Base-by-base conservation (phyloP, 2,113 vertebrate genomes). In the Ammodytes marinus region DNA sequence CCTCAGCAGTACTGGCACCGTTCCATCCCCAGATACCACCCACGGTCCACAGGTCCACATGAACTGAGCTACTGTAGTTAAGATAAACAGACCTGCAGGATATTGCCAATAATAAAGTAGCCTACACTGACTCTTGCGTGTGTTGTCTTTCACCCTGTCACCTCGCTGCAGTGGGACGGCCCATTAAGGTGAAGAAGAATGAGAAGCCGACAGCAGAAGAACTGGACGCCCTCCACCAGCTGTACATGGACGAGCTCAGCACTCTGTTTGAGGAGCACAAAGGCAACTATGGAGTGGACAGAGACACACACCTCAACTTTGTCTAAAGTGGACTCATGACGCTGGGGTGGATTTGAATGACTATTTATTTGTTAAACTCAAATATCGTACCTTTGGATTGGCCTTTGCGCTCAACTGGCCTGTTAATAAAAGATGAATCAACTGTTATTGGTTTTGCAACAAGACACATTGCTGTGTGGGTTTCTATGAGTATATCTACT, bases 261-360 rank as follows among this genome's bases (percentile, higher is more conserved):
- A 81, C 91, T 6, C 96, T 99, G 73, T 99, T 99, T 9, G 97
- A 99, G 68, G 94, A 97, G 65, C 96, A 99, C 88, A 99, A 99
- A 92, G 85, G 78, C 60, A 94, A 95, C 76, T 97, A 96, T 0
- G 96, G 97, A 0, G 59, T 99, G 35, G 95, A 96, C 0, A 85
- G 93, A 52, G 95, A 99, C 80, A 90, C 80, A n/a, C 96, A 99
- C 58, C 91, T 99, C 84, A 94, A 94, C 77, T 97, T 99, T 86
- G 91, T 95, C 65, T 99, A 88, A 96, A 52, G 9, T 19, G n/a
- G 35, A 78, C 50, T 7, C 12, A 55, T 4, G 14, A 42, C 10
- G 27, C 27, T 27, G 15, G 19, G 40, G 39, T 2, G 40, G 74
- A 68, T 60, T 12, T 57, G 5, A 53, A 78, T 19, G 12, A 4